Evolutionary conservation across 2,888 invertebrate species (phyloP).

Genomic region (Caenorhabditis sp.): DNA sequence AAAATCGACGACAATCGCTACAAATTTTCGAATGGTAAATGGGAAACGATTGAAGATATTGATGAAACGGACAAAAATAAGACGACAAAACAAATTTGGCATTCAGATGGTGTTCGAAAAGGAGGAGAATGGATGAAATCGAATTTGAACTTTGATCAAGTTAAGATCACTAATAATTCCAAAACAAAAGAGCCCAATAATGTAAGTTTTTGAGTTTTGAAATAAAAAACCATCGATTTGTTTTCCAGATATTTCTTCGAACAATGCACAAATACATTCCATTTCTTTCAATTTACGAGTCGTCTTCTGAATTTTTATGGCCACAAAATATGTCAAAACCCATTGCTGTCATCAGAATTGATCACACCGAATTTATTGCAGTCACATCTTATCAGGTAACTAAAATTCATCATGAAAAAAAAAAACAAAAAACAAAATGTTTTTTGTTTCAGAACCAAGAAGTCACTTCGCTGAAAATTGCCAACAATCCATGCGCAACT

Average conservation of each 20-base stretch:
- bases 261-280: conserved; percentile 97
- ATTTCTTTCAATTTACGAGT: conserved; percentile 48
- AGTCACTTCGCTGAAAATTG: conserved; percentile 82
- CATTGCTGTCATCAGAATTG: conserved; percentile 82
- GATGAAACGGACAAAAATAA: conserved; percentile 26
- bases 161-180: conserved; percentile 63
- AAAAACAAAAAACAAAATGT: too few species aligned
- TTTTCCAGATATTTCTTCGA: conserved; percentile 81
- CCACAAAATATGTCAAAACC: conserved; percentile 71
- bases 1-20: conserved; percentile 56
- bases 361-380: conserved; percentile 95
- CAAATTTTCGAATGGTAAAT: conserved; percentile 58
- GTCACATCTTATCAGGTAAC: conserved; percentile 89
- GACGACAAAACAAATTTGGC: conserved; percentile 32
- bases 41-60: conserved; percentile 54
- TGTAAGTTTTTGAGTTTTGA: background rate
- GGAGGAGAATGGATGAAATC: conserved; percentile 51
- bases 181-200: conserved; percentile 8
- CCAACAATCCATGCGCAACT: conserved; percentile 97
- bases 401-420: background rate
- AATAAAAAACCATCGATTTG: too few species aligned
- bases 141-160: conserved; percentile 55
- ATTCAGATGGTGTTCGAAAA: conserved; percentile 36
- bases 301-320: conserved; percentile 18
- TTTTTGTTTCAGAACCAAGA: conserved; percentile 26